Evolutionary conservation across 2,888 invertebrate species (phyloP).

Genomic region (Calliopum simillimum): DNA sequence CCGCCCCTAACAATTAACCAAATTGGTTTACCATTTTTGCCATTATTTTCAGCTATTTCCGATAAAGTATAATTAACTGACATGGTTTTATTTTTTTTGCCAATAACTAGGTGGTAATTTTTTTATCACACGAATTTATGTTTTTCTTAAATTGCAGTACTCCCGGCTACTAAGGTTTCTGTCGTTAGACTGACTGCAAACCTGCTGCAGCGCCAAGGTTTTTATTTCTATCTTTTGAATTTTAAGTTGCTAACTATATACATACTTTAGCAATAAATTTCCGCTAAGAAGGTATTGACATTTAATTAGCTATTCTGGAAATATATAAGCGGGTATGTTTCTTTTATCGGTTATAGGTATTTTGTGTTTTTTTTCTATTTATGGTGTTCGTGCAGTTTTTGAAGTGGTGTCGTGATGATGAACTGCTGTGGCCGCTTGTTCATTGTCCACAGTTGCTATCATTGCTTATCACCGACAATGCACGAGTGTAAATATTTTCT

Average conservation of each 20-base stretch:
- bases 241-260: neutral
- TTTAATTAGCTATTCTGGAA: constrained; percentile 34
- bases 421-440: no score
- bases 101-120: no score
- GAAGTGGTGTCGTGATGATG: no score
- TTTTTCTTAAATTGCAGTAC: no score
- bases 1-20: constrained; percentile 76
- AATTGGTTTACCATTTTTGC: constrained; percentile 69
- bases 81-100: constrained; percentile 37
- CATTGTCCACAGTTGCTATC: neutral
- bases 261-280: neutral
- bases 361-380: neutral
- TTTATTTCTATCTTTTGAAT: constrained; percentile 19
- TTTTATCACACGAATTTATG: no score
- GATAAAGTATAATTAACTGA: constrained; percentile 62
- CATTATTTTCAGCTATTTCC: constrained; percentile 73
- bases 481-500: neutral
- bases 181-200: neutral
- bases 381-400: neutral
- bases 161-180: neutral
- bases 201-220: constrained; percentile 9
- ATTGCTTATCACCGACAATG: constrained; percentile 8
- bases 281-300: constrained; percentile 38
- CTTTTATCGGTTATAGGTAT: neutral
- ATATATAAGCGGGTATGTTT: neutral